These are phyloP conservation scores for Melozone crissalis DNA, from an alignment of 2,113 vertebrate genomes.

Conservation along the genomic window DNA sequence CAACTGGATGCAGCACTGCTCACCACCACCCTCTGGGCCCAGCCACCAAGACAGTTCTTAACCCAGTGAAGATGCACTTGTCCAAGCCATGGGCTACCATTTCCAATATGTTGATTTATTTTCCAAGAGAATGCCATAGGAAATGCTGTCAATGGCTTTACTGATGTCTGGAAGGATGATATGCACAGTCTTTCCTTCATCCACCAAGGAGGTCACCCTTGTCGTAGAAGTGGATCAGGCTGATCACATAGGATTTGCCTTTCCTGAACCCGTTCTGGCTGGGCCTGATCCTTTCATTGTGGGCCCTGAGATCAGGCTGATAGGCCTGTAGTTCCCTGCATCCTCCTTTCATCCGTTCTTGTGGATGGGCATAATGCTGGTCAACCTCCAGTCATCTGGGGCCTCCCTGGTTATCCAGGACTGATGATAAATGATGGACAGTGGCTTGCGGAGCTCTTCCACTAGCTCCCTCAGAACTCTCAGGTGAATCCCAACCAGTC, in stretches of 20 bases:
- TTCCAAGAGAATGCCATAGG: background rate
- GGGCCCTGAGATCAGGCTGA: background rate
- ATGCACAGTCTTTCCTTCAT: background rate
- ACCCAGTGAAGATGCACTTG: background rate
- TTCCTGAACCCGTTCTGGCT: background rate
- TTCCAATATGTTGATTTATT: background rate
- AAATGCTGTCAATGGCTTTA: background rate
- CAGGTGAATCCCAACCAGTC: background rate
- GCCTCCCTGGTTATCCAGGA: background rate
- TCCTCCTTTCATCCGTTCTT: background rate
- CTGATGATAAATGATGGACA: background rate
- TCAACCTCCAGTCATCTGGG: background rate
- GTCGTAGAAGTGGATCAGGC: background rate
- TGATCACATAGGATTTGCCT: background rate
- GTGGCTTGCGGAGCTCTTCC: background rate
- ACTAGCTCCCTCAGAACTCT: background rate
- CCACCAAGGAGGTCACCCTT: background rate
- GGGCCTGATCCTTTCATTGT: background rate
- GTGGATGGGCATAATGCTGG: too few species aligned
- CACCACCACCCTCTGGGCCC: rapidly evolving
- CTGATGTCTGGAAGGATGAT: background rate
- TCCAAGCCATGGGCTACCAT: background rate
- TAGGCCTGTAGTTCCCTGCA: background rate
- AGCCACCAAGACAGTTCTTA: rapidly evolving
- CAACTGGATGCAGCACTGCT: background rate